Conservation (phyloP, 64 coral and sea anemone species). For the Dendrophyllia cribrosa region DNA sequence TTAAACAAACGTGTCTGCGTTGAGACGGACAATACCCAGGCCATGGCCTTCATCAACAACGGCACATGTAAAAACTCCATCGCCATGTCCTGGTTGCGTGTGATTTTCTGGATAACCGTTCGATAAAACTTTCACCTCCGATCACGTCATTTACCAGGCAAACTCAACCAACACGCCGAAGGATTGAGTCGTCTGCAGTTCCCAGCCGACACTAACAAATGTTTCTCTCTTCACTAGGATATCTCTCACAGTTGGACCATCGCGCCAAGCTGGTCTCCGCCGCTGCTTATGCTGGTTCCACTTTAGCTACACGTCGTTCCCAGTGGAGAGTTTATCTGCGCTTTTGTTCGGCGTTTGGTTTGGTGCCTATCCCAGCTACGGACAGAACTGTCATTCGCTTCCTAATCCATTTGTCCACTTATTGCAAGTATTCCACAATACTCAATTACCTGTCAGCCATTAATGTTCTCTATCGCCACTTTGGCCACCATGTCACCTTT, state of each 20-base stretch:
- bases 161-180: too few relatives aligned
- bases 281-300: not conserved
- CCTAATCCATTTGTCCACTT: not conserved
- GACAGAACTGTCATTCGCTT: not conserved
- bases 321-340: constrained; percentile 12
- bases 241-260: too few relatives aligned
- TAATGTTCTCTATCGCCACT: not conserved
- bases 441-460: constrained; percentile 21
- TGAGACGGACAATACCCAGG: constrained; percentile 23
- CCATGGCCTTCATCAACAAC: constrained; percentile 11
- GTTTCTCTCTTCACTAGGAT: too few relatives aligned
- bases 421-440: constrained; percentile 32
- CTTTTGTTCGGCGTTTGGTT: not conserved
- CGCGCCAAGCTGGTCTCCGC: not conserved
- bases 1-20: constrained; percentile 4
- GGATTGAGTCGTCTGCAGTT: too few relatives aligned
- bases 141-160: not conserved
- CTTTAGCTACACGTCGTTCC: not conserved
- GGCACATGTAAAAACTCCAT: not conserved
- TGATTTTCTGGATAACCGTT: not conserved
- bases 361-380: not conserved
- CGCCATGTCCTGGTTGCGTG: constrained; percentile 14
- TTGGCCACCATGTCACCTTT: constrained; percentile 52
- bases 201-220: too few relatives aligned
- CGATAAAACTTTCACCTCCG: constrained; percentile 3